Conservation (phyloP, 2,797 vertebrate species). For the Sebastes melanostomus region DNA sequence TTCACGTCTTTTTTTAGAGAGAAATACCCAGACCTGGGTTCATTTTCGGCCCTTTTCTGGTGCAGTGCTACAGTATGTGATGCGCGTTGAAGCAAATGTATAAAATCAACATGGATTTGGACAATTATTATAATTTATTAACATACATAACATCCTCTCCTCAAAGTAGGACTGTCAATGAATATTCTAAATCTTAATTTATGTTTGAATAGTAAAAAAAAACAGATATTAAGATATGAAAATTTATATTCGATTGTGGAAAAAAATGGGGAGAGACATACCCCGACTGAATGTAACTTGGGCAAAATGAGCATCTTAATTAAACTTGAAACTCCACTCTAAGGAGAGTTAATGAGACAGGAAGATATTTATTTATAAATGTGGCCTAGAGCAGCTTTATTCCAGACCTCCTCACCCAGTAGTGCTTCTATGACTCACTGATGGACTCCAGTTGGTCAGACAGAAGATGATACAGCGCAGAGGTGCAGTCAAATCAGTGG, state of each 20-base stretch:
- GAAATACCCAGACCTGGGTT: not conserved
- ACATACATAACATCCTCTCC: too few species aligned
- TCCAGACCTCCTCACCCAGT: constrained; percentile 18
- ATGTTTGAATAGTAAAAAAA: too few species aligned
- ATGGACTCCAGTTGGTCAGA: constrained; percentile 28
- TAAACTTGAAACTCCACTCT: not conserved
- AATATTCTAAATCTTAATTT: too few species aligned
- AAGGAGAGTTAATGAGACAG: constrained; percentile 4
- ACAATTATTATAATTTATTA: too few species aligned
- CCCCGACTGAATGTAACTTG: not conserved
- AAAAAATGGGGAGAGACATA: too few species aligned
- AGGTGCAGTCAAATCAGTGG: constrained; percentile 24
- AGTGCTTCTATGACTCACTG: constrained; percentile 31
- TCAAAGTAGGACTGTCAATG: too few species aligned
- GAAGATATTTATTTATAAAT: constrained; percentile 4
- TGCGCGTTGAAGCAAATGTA: too few species aligned
- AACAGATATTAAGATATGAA: too few species aligned
- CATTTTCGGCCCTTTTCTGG: too few species aligned
- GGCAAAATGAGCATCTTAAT: not conserved
- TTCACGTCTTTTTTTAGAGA: not conserved
- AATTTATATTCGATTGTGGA: too few species aligned
- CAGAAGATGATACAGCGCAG: constrained; percentile 27
- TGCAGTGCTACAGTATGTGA: too few species aligned
- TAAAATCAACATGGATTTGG: too few species aligned
- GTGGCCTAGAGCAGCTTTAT: not conserved